phyloP scores from a whole-genome alignment of 2,888 invertebrate species.

The Pecten maximus region DNA sequence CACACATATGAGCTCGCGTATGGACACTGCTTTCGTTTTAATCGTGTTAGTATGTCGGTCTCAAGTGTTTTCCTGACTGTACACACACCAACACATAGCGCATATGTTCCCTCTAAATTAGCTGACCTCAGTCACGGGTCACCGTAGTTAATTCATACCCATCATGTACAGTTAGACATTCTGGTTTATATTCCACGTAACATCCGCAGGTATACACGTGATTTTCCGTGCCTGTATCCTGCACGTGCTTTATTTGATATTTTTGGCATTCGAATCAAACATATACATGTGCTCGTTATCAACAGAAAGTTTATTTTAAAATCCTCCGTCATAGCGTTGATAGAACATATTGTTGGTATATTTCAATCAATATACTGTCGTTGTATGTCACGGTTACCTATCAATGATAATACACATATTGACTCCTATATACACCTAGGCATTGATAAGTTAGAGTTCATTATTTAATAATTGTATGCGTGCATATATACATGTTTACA shows the following conservation, averaged over 20 bases:
- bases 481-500: too few species aligned
- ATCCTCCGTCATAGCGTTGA: too few species aligned
- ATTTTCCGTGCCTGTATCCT: not conserved
- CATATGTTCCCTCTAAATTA: not conserved
- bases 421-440: too few species aligned
- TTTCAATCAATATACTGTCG: too few species aligned
- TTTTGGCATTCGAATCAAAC: too few species aligned
- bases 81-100: not conserved
- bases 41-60: constrained; percentile 18
- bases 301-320: too few species aligned
- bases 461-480: too few species aligned
- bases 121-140: not conserved
- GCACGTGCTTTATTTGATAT: not conserved
- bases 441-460: too few species aligned
- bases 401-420: too few species aligned
- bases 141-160: not conserved
- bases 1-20: not conserved
- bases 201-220: not conserved
- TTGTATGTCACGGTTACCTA: too few species aligned
- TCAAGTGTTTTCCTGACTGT: constrained; percentile 2
- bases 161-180: not conserved
- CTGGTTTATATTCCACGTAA: not conserved
- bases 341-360: too few species aligned
- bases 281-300: too few species aligned
- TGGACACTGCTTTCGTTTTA: constrained; percentile 3